Base-by-base conservation (phyloP, 2,888 invertebrate genomes). In the Microctonus aethiopoides region DNA sequence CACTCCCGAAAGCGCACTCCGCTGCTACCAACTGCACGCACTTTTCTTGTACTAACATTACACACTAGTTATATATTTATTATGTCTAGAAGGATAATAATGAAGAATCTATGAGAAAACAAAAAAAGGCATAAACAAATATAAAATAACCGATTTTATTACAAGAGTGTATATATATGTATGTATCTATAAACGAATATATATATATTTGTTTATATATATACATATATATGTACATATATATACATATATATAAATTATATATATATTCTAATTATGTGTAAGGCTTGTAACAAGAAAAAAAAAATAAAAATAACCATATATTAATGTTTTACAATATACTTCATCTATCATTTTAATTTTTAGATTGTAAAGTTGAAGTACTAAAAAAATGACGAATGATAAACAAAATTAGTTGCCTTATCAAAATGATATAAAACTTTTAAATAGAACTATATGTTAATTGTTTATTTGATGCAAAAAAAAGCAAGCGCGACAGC, bases 301-400 rank as follows among this genome's bases (percentile, higher is more conserved):
- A 71, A 63, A 57, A 78, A 84, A 83, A 81, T 82, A 84, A 84
- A 84, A 85, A 78, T 86, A 86, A 86, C 80, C 85, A 81, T 84
- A 85, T 85, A 86, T 85, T 85, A 86, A 84, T 86, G 86, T 85
- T 86, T 86, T 86, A 85, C 86, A 86, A n/a, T 85, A 86, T 85
- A 86, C 67, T 72, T 75, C 84, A 85, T 85, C 85, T 85, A 85
- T 85, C 84, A 57, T 85, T 86, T 86, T 84, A 84, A 81, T 83
- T 79, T 78, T 75, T 70, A 73, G 68, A 70, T 65, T 75, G 68
- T 63, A 72, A 70, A 74, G 68, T 75, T 71, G 67, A 70, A 73
- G 70, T 73, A 75, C 73, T 75, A 72, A 68, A 62, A 61, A 61
- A 41, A 54, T 29, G 29, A 72, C 68, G 70, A 73, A 77, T 65